A percentile compares a stretch with the other conserved stretches of the same genome.
phyloP scores from a whole-genome alignment of 2,888 invertebrate species.

The Polylopha cassiicola region DNA sequence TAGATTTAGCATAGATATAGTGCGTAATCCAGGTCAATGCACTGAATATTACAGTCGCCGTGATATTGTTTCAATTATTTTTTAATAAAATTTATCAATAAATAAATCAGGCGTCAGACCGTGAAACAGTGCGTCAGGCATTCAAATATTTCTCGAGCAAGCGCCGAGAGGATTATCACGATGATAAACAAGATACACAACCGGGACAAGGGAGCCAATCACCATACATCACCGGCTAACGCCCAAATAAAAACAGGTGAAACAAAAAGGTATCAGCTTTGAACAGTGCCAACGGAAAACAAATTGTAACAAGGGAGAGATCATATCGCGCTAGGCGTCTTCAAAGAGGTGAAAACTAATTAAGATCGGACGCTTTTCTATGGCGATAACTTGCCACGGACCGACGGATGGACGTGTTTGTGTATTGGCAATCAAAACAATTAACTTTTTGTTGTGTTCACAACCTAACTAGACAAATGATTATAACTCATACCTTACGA shows the following conservation, averaged over 20 bases:
- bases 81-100: constrained; percentile 62
- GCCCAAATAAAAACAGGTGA: constrained; percentile 65
- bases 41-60: constrained; percentile 61
- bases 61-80: constrained; percentile 60
- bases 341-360: constrained; percentile 76
- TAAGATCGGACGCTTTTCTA: constrained; percentile 75
- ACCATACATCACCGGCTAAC: constrained; percentile 73
- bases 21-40: constrained; percentile 38
- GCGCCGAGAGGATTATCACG: constrained; percentile 66
- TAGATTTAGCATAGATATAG: constrained; percentile 48
- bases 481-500: constrained; percentile 20
- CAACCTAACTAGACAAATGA: constrained; percentile 52
- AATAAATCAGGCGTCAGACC: constrained; percentile 55
- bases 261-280: constrained; percentile 66
- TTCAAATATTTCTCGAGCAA: constrained; percentile 64
- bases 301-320: constrained; percentile 74
- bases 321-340: constrained; percentile 72
- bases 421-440: constrained; percentile 75
- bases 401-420: constrained; percentile 64
- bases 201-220: constrained; percentile 72
- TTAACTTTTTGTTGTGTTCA: constrained; percentile 69
- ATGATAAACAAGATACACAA: constrained; percentile 72
- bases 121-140: constrained; percentile 44
- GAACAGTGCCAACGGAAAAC: constrained; percentile 70
- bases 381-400: constrained; percentile 68